Conservation (phyloP, 2,888 invertebrate genomes). For the Leptinotarsa peninsularis region DNA sequence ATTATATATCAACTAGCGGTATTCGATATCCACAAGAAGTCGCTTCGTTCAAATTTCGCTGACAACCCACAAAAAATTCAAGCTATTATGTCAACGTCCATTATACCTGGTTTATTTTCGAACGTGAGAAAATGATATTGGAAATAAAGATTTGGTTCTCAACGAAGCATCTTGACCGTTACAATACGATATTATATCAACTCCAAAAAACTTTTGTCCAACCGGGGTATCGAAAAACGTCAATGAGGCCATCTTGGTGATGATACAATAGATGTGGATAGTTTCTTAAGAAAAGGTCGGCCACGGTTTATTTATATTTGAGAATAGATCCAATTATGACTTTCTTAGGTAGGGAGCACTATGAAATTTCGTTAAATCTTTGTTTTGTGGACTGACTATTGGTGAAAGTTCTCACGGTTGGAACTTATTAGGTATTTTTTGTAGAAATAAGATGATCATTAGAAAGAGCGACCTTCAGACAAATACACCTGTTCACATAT, state of each 20-base stretch:
- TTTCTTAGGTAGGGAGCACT: slow-evolving; percentile 14
- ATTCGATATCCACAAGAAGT: background rate
- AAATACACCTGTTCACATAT: background rate
- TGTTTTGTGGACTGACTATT: background rate
- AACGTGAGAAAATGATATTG: slow-evolving; percentile 26
- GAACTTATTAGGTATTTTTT: background rate
- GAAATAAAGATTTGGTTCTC: slow-evolving; percentile 15
- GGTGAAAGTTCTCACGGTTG: slow-evolving; percentile 8
- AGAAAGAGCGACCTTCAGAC: background rate
- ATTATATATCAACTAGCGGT: background rate
- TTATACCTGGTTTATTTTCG: slow-evolving; percentile 1
- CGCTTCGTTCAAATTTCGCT: slow-evolving; percentile 4
- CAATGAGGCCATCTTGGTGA: slow-evolving; percentile 9
- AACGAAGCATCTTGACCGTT: slow-evolving; percentile 12
- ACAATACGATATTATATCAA: slow-evolving; percentile 14
- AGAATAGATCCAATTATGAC: slow-evolving; percentile 17
- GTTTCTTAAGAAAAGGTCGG: slow-evolving; percentile 8
- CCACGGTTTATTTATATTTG: slow-evolving; percentile 6
- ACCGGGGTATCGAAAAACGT: background rate
- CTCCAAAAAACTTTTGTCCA: slow-evolving; percentile 6
- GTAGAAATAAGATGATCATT: background rate
- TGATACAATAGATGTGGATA: slow-evolving; percentile 9
- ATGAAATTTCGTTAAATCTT: slow-evolving; percentile 13
- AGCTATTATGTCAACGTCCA: slow-evolving; percentile 20
- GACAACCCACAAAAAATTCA: slow-evolving; percentile 4